Conservation (phyloP, 1,140 invertebrate species). For the Macrostomum lignano region DNA sequence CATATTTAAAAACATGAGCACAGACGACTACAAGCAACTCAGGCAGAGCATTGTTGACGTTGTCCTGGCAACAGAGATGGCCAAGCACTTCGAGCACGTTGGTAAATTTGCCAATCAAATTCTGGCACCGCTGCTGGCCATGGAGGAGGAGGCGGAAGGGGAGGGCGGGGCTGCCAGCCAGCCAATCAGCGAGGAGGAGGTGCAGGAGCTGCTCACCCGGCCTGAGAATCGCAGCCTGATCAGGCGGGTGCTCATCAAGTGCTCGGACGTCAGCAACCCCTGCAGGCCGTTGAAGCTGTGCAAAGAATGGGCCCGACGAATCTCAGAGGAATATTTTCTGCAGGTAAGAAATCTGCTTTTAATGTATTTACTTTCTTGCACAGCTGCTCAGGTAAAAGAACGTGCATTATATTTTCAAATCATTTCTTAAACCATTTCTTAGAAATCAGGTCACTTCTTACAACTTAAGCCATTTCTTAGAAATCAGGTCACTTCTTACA, state of each 20-base stretch:
- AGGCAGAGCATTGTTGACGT: conserved; percentile 22
- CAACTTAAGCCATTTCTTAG: too few relatives aligned
- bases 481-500: too few relatives aligned
- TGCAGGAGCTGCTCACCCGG: conserved; percentile 15
- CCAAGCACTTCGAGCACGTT: conserved; percentile 36
- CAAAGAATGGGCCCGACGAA: conserved; percentile 59
- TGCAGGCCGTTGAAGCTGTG: conserved; percentile 50
- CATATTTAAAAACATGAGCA: too few relatives aligned
- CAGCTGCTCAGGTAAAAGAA: too few relatives aligned
- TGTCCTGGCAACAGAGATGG: conserved; percentile 27
- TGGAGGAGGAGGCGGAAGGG: too few relatives aligned
- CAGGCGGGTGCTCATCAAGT: conserved; percentile 82
- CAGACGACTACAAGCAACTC: conserved; percentile 9
- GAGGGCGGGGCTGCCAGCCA: too few relatives aligned
- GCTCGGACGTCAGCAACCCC: conserved; percentile 78
- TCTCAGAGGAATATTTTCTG: conserved; percentile 62
- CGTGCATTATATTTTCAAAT: too few relatives aligned
- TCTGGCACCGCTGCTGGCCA: conserved; percentile 16
- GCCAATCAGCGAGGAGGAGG: too few relatives aligned
- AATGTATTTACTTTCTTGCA: too few relatives aligned
- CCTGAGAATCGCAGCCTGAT: conserved; percentile 52
- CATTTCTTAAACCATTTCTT: too few relatives aligned
- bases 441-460: too few relatives aligned
- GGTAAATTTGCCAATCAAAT: conserved; percentile 45
- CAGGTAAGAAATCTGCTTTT: too few relatives aligned